Percentiles rank a stretch among this genome's conserved stretches.
Evolutionary conservation across 2,113 vertebrate genomes (phyloP).

Genomic region (Notiomystis cincta): DNA sequence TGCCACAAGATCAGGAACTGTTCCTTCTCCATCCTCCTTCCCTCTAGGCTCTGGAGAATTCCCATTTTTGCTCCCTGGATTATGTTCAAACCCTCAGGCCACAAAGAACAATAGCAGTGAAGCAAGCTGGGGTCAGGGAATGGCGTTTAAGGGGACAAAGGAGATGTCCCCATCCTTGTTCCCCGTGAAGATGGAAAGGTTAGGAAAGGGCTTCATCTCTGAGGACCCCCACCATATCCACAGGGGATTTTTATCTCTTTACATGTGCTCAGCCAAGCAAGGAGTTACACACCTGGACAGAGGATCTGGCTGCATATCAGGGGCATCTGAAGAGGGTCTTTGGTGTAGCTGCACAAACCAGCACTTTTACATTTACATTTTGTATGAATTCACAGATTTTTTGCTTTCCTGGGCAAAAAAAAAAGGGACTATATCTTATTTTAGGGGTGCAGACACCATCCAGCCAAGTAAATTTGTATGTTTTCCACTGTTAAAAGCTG

Average conservation of each 20-base stretch:
- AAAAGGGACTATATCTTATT: not conserved
- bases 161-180: not conserved
- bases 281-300: not conserved
- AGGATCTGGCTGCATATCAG: not conserved
- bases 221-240: not conserved
- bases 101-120: not conserved
- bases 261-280: fast-evolving
- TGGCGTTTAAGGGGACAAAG: not conserved
- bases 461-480: not conserved
- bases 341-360: fast-evolving
- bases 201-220: not conserved
- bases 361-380: not conserved
- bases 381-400: not conserved
- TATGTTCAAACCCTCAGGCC: not conserved
- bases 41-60: not conserved
- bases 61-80: not conserved
- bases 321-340: not conserved
- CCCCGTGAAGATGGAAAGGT: not conserved
- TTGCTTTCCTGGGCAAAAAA: not conserved
- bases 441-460: not conserved
- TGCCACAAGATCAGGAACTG: not conserved
- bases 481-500: not conserved
- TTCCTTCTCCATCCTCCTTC: not conserved
- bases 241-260: not conserved
- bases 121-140: not conserved